These are phyloP conservation scores for Onychostruthus taczanowskii DNA, from an alignment of 2,113 vertebrate genomes.

Conservation along the genomic window DNA sequence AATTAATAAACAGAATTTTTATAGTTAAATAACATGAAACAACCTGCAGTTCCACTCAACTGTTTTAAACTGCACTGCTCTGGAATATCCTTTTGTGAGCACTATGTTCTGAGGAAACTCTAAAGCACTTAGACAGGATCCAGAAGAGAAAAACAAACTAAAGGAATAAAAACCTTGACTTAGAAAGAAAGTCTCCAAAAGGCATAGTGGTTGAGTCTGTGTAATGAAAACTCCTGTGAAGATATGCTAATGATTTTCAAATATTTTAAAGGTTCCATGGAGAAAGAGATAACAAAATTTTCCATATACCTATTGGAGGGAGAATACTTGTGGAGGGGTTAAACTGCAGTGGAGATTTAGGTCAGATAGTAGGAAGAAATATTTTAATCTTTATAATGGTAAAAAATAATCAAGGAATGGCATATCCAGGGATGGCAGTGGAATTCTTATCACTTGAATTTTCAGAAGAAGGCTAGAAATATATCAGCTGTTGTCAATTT, in stretches of 20 bases:
- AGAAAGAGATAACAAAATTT: not conserved
- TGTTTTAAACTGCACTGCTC: not conserved
- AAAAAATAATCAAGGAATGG: not conserved
- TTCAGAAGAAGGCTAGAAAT: not conserved
- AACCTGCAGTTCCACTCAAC: not conserved
- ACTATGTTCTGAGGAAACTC: not conserved
- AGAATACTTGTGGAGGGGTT: not conserved
- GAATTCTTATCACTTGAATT: not conserved
- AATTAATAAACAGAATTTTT: not conserved
- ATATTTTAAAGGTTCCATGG: not conserved
- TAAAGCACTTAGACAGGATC: not conserved
- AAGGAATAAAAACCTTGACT: not conserved
- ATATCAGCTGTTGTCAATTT: not conserved
- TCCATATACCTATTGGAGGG: fast-evolving
- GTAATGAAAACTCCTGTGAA: not conserved
- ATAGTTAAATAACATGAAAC: not conserved
- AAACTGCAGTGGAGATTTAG: not conserved
- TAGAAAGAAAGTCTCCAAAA: not conserved
- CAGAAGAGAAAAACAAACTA: not conserved
- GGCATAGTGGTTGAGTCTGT: not conserved
- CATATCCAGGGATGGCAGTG: not conserved
- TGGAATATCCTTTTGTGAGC: not conserved
- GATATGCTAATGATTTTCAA: not conserved
- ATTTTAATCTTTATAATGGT: not conserved
- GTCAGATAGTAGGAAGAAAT: not conserved